phyloP scores from a whole-genome alignment of 2,113 vertebrate species.

The Mormyrus lacerda region DNA sequence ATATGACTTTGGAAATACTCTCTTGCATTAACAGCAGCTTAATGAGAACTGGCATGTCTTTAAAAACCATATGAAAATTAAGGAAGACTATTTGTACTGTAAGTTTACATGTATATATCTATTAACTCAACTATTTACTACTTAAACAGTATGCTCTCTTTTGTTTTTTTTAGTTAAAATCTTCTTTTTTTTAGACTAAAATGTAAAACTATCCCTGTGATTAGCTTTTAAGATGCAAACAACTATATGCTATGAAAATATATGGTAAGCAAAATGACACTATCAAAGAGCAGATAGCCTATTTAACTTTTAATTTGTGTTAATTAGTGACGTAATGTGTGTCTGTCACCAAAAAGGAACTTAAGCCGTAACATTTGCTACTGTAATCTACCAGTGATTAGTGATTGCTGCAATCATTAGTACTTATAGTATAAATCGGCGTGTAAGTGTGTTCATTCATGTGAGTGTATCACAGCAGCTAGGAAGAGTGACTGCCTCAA shows the following conservation, averaged over 20 bases:
- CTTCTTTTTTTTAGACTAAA: background rate
- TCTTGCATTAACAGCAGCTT: background rate
- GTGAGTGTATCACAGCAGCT: background rate
- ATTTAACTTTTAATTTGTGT: background rate
- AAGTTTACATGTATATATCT: background rate
- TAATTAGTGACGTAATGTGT: background rate
- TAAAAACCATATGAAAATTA: background rate
- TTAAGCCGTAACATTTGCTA: background rate
- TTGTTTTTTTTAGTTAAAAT: background rate
- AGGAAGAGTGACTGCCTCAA: background rate
- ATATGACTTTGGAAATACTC: background rate
- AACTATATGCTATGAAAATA: background rate
- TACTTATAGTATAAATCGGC: background rate
- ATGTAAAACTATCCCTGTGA: background rate
- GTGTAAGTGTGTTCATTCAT: background rate
- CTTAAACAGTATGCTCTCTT: background rate
- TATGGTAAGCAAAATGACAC: background rate
- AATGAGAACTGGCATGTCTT: background rate
- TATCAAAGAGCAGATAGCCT: background rate
- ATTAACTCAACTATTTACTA: too few relatives aligned
- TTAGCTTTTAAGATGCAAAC: background rate
- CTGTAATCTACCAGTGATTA: background rate
- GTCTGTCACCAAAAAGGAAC: background rate
- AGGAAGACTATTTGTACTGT: background rate
- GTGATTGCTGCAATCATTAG: background rate